phyloP scores from a whole-genome alignment of 1,140 invertebrate species.

The Physella acuta region DNA sequence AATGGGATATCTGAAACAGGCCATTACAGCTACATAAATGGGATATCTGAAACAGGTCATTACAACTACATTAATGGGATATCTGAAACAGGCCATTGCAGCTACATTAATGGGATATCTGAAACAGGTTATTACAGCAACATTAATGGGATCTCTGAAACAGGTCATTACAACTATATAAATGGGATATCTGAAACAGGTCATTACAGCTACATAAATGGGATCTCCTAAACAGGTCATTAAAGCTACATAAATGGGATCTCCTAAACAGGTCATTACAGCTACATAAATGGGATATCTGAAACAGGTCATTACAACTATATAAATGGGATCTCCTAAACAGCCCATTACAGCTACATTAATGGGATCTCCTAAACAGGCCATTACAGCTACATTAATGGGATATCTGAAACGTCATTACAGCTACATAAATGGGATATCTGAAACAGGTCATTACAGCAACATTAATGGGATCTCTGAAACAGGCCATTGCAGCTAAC shows the following conservation, averaged over 20 bases:
- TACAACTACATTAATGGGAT: constrained; percentile 56
- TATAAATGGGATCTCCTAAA: constrained; percentile 52
- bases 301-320: constrained; percentile 45
- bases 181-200: constrained; percentile 48
- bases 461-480: constrained; percentile 55
- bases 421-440: constrained; percentile 54
- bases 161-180: constrained; percentile 52
- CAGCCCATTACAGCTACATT: constrained; percentile 53
- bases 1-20: constrained; percentile 48
- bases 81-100: constrained; percentile 42
- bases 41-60: constrained; percentile 44
- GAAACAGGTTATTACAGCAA: constrained; percentile 45
- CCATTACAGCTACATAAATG: constrained; percentile 55
- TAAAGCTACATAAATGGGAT: constrained; percentile 54
- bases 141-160: constrained; percentile 53
- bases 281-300: constrained; percentile 56
- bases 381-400: too few relatives aligned
- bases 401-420: constrained; percentile 53
- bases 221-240: constrained; percentile 43
- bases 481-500: too few relatives aligned
- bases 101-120: constrained; percentile 56
- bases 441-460: constrained; percentile 49
- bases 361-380: constrained; percentile 48
- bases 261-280: constrained; percentile 47
- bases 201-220: constrained; percentile 55